Evolutionary conservation across 92 coral and sea anemone species (phyloP), one percentile per base, ranked within the genome.

Genomic region (Scolanthus callimorphus): DNA sequence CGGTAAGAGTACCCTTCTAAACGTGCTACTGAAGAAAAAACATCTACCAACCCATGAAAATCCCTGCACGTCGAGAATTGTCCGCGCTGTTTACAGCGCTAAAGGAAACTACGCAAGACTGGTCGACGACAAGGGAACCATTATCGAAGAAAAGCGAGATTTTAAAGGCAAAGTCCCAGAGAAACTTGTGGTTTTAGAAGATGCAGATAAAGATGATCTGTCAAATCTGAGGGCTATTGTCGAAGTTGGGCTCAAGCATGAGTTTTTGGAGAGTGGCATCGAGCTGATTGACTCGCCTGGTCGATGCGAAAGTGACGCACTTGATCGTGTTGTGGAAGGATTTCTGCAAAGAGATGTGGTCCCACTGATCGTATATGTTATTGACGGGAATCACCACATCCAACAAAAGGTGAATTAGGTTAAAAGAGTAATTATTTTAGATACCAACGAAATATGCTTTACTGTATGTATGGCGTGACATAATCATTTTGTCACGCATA

Each of bases 261-360:
- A 56, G 13, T 48, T 80, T 0, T 60, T 80, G 34, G 59, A 54
- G 39, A 73, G 86, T 57, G 86, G 86, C 15, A 65, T 80, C 2
- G 76, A 80, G 37, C 29, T 72, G 34, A 65, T 80, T 29, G 86
- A 80, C 39, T 80, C 80, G 6, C 86, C 86, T 8, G 86, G 86
- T n/a, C 70, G 69, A 15, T 60, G 62, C 49, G 80, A 80, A 45
- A 80, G 55, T 23, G 70, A 64, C 0, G 86, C 80, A 1, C 30
- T 73, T 11, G 80, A 80, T 17, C 60, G 65, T 41, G 73, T 81
- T 38, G 71, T 80, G 38, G 81, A 80, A 0, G 51, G 25, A 11
- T 80, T 72, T 63, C 41, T 80, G n/a, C 57, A 65, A 29, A 65
- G 73, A 49, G 76, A 66, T 1, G 58, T 62, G 12, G 71, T 69